A percentile compares a stretch with the other conserved stretches of the same genome.
Evolutionary conservation across 2,797 vertebrate species (phyloP).

Genomic region (Arnoldichthys spilopterus): DNA sequence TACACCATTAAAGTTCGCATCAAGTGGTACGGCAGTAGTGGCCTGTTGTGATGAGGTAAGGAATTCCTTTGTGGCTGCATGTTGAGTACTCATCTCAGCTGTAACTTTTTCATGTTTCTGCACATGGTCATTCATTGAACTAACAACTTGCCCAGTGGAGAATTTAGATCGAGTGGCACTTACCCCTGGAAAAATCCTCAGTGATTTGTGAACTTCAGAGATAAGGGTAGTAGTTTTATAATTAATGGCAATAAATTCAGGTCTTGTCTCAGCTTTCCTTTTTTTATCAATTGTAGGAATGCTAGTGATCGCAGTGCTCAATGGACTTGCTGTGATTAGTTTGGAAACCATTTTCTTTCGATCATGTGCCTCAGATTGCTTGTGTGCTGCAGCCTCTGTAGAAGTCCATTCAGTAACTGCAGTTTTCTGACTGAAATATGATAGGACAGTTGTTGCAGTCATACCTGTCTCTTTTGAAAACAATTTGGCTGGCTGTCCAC

Average conservation of each 20-base stretch:
- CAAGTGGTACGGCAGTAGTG: conserved; percentile 44
- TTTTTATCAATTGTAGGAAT: neutral
- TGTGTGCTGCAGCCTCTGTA: neutral
- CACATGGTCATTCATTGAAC: neutral
- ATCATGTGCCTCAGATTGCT: conserved; percentile 37
- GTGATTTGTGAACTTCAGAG: neutral
- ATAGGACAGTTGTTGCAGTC: conserved; percentile 45
- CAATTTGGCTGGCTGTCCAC: conserved; percentile 16
- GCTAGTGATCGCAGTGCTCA: neutral
- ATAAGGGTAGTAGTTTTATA: neutral
- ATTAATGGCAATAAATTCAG: neutral
- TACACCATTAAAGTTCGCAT: conserved; percentile 49
- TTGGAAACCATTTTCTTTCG: neutral
- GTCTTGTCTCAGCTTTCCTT: neutral
- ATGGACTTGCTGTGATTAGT: conserved; percentile 1
- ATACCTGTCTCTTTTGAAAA: conserved; percentile 9
- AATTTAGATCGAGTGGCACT: neutral
- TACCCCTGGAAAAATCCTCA: neutral
- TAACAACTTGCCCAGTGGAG: conserved; percentile 6
- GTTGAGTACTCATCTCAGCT: conserved; percentile 9
- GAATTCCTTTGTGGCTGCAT: conserved; percentile 47
- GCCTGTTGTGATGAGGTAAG: conserved; percentile 49
- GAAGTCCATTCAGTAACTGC: neutral
- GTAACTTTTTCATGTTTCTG: neutral
- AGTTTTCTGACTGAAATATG: conserved; percentile 30